Base-by-base conservation (phyloP, 2,797 vertebrate genomes). In the Merluccius polli region DNA sequence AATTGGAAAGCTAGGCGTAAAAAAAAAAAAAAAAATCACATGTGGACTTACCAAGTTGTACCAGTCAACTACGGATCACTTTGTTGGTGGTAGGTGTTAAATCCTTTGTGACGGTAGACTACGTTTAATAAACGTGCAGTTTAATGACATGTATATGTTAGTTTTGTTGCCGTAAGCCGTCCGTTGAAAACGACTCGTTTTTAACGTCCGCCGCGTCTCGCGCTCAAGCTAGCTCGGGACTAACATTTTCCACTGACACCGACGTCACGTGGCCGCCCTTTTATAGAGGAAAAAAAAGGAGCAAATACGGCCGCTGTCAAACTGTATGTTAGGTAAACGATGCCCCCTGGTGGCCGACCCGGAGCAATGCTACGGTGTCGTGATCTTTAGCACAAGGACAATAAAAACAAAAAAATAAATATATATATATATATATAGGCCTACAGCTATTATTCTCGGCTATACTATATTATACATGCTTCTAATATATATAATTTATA, bases 151-250 rank as follows among this genome's bases (percentile, higher is more conserved):
- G 15, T 48, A 48, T 35, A 48, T 48, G 41, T 21, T 16, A 16
- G 4, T 21, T 21, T 18, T 48, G 18, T 48, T 4, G 15, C 5
- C 5, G 41, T 1, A 48, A 59, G 1, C 21, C 52, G 21, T 59
- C 52, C 52, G 41, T 12, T 41, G 0, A 41, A 2, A 41, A 41
- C 38, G 13, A 30, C 70, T 33, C 27, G 15, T 6, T 59, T 31
- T 80, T 71, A 88, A 84, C 83, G 85, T 86, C 88, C 81, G 87
- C 77, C 80, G 3, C 36, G 36, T 87, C 88, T 91, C 88, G 87
- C 89, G 87, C 89, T 91, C 86, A 79, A 87, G 4, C 33, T 89
- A 84, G 63, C 8, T 16, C 9, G 4, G 31, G 8, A 21, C 74
- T 74, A 70, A 90, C 32, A 78, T 71, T 89, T 91, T 90, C 91